phyloP scores from a whole-genome alignment of 2,888 invertebrate genomes.

The Eugnorisma glareosa region DNA sequence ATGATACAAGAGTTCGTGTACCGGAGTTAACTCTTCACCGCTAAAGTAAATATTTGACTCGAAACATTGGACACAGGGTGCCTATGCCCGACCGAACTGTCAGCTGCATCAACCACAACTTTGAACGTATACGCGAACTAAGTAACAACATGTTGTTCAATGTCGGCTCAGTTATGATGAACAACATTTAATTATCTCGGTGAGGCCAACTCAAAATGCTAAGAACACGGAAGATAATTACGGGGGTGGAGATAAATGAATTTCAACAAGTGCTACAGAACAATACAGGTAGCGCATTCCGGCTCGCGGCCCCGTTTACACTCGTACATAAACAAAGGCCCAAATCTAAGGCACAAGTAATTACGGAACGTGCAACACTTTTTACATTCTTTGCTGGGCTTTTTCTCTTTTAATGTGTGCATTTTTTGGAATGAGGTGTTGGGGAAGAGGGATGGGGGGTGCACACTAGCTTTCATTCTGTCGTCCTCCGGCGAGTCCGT shows the following conservation, averaged over 20 bases:
- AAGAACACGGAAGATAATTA: conserved; percentile 69
- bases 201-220: conserved; percentile 36
- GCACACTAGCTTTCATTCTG: conserved; percentile 81
- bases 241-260: conserved; percentile 71
- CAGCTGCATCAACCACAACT: conserved; percentile 39
- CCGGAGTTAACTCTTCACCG: conserved; percentile 60
- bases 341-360: conserved; percentile 74
- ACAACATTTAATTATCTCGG: conserved; percentile 63
- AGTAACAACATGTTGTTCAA: conserved; percentile 31
- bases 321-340: conserved; percentile 73
- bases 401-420: conserved; percentile 84
- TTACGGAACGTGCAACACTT: conserved; percentile 78
- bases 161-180: conserved; percentile 52
- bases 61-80: conserved; percentile 66
- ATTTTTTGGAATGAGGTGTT: conserved; percentile 82
- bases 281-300: conserved; percentile 78
- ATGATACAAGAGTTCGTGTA: conserved; percentile 27
- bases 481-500: conserved; percentile 73
- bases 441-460: conserved; percentile 78
- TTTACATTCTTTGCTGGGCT: conserved; percentile 80
- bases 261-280: conserved; percentile 67
- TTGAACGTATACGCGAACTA: conserved; percentile 14
- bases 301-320: conserved; percentile 69
- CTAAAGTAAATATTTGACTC: conserved; percentile 67
- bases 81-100: conserved; percentile 49